A percentile compares a stretch with the other conserved stretches of the same genome.
These are phyloP conservation scores for Lepilemur septentrionalis DNA, from an alignment of 2,797 vertebrate species.

Conservation along the genomic window DNA sequence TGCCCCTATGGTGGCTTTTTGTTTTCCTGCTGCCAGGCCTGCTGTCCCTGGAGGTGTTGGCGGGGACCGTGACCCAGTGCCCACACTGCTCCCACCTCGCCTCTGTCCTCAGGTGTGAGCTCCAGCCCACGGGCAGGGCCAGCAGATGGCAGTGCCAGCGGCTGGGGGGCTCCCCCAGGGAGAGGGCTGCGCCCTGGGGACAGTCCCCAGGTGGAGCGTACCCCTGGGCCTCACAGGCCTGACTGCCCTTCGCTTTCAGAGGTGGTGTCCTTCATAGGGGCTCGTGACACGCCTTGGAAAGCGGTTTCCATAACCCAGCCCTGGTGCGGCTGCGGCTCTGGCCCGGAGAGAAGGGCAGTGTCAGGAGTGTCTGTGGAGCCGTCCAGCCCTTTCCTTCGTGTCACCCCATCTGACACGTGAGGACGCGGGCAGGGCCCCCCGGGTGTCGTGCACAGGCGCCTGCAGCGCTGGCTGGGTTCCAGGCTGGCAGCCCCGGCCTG, in stretches of 20 bases:
- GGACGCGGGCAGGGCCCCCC: no score
- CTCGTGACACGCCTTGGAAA: background rate
- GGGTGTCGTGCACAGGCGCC: background rate
- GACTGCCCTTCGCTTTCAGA: background rate
- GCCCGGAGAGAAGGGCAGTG: background rate
- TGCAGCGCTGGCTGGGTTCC: background rate
- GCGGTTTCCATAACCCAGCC: background rate
- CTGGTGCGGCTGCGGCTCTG: no score
- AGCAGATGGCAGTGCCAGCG: background rate
- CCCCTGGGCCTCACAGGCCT: background rate
- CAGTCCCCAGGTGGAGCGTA: background rate
- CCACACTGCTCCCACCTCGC: background rate
- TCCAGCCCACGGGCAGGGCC: background rate
- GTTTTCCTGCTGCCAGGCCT: background rate
- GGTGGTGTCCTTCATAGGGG: background rate
- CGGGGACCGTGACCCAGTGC: background rate
- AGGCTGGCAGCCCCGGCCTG: background rate
- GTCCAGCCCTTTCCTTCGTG: accelerated
- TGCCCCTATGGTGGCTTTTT: background rate
- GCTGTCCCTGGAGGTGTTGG: background rate
- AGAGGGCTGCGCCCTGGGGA: background rate
- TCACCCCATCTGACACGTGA: accelerated
- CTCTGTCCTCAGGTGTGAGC: background rate
- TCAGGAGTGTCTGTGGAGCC: no score
- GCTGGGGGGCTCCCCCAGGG: background rate